phyloP scores from a whole-genome alignment of 2,888 invertebrate species.

The Melieria omissa region DNA sequence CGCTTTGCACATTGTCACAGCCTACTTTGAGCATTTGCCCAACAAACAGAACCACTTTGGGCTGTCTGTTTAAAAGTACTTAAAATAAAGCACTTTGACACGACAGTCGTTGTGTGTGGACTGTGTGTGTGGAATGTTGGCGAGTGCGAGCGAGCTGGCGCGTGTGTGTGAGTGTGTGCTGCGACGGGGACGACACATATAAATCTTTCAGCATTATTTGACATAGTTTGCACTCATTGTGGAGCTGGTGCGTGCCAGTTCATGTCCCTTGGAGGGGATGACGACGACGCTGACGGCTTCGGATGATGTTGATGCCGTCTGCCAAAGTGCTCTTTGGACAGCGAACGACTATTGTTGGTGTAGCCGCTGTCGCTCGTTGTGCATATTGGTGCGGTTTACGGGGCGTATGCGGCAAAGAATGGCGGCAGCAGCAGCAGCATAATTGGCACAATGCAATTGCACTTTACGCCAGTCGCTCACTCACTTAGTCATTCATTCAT shows the following conservation, averaged over 20 bases:
- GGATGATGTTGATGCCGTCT: too few relatives aligned
- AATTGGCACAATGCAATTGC: slow-evolving; percentile 29
- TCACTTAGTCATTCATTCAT: too few relatives aligned
- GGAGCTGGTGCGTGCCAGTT: slow-evolving; percentile 39
- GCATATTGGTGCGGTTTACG: not conserved
- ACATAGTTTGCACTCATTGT: slow-evolving; percentile 52
- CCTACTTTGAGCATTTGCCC: not conserved
- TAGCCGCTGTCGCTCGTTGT: not conserved
- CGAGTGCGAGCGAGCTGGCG: too few relatives aligned
- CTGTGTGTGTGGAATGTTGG: too few relatives aligned
- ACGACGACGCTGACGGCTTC: not conserved
- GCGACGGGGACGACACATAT: slow-evolving; percentile 18
- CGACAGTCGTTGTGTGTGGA: not conserved
- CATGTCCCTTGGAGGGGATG: slow-evolving; percentile 47
- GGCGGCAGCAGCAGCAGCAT: not conserved
- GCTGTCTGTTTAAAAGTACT: not conserved
- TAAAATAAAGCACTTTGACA: slow-evolving; percentile 16
- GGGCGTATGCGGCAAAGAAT: slow-evolving; percentile 19
- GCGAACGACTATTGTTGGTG: too few relatives aligned
- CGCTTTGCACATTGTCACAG: not conserved
- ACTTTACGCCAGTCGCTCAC: not conserved
- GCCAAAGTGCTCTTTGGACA: too few relatives aligned
- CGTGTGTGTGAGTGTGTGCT: not conserved
- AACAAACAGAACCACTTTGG: slow-evolving; percentile 3
- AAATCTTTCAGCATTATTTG: slow-evolving; percentile 56